phyloP scores from a whole-genome alignment of 2,797 vertebrate species.

The Novumbra hubbsi region DNA sequence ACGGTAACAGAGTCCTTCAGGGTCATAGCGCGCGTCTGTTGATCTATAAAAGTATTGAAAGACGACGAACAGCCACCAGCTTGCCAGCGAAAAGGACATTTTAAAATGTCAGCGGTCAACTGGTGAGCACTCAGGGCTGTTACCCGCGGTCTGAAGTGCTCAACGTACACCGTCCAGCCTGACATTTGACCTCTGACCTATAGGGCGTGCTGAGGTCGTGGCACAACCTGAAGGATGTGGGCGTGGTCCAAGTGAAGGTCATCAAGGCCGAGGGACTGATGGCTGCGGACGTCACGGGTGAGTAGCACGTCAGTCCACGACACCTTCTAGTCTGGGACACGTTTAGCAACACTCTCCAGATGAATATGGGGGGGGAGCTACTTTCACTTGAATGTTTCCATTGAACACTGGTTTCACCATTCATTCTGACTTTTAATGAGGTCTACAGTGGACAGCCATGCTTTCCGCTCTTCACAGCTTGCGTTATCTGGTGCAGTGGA shows the following conservation, averaged over 20 bases:
- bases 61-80: background rate
- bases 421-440: conserved; percentile 83
- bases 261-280: conserved; percentile 95
- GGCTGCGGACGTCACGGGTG: conserved; percentile 98
- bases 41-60: background rate
- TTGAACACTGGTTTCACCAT: conserved; percentile 71
- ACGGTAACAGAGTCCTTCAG: background rate
- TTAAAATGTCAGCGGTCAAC: background rate
- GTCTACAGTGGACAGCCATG: conserved; percentile 80
- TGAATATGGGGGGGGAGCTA: conserved; percentile 65
- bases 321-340: conserved; percentile 49
- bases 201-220: conserved; percentile 87
- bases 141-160: background rate
- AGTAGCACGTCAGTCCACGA: too few relatives aligned
- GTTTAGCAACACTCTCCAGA: conserved; percentile 63
- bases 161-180: conserved; percentile 32
- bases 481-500: conserved; percentile 64
- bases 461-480: conserved; percentile 67
- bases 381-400: conserved; percentile 64
- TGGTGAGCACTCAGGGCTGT: conserved; percentile 55
- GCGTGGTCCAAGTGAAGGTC: conserved; percentile 96
- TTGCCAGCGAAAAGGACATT: background rate
- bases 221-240: conserved; percentile 91
- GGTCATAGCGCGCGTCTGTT: background rate
- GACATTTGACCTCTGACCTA: conserved; percentile 55